These are phyloP conservation scores for Otolemur garnettii DNA, from an alignment of 2,113 vertebrate genomes.

Conservation along the genomic window DNA sequence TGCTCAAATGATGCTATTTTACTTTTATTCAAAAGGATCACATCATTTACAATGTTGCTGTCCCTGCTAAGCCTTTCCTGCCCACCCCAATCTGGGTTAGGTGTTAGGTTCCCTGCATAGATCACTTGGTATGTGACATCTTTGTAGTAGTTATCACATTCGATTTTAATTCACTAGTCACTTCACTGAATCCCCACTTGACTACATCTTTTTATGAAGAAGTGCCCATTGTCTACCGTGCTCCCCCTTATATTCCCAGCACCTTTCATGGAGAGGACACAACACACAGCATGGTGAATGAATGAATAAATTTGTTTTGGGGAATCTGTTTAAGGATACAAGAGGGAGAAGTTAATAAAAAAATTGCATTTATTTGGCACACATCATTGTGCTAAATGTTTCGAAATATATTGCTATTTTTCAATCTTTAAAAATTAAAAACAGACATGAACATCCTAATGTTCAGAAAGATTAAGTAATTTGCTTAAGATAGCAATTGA, in stretches of 20 bases:
- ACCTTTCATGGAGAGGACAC: not conserved
- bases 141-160: not conserved
- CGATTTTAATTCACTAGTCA: not conserved
- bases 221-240: not conserved
- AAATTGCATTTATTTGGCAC: not conserved
- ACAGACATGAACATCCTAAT: not conserved
- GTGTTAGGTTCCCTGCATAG: not conserved
- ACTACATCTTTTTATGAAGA: not conserved
- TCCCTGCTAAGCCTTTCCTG: not conserved
- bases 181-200: not conserved
- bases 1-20: not conserved
- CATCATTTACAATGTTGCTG: not conserved
- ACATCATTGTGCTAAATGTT: not conserved
- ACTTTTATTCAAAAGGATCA: not conserved
- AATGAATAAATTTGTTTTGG: not conserved
- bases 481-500: not conserved
- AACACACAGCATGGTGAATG: not conserved
- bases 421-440: not conserved
- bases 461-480: not conserved
- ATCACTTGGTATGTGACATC: not conserved
- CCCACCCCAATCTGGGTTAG: not conserved
- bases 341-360: not conserved
- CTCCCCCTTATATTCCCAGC: not conserved
- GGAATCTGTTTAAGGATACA: not conserved
- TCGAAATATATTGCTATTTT: not conserved